Percentiles rank a stretch among this genome's conserved stretches.
phyloP scores from a whole-genome alignment of 2,113 vertebrate genomes.

The Scopus umbretta region DNA sequence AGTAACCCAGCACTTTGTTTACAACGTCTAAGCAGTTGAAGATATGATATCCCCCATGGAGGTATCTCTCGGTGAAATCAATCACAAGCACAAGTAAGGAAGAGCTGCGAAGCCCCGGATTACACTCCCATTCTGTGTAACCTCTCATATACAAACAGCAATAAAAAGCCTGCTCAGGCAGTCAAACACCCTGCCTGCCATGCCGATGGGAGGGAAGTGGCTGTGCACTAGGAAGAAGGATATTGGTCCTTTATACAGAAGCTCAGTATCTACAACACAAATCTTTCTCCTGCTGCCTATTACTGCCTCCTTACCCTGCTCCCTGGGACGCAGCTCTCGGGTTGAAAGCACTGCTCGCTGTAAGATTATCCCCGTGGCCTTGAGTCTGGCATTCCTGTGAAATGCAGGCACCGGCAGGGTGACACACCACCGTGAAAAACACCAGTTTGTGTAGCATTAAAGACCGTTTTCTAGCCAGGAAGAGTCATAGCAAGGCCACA shows the following conservation, averaged over 20 bases:
- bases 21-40: background rate
- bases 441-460: background rate
- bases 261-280: background rate
- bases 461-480: background rate
- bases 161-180: rapidly evolving
- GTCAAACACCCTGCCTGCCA: rapidly evolving
- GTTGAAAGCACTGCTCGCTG: background rate
- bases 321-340: background rate
- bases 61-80: background rate
- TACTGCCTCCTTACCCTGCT: background rate
- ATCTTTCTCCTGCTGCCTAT: background rate
- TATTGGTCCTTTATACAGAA: background rate
- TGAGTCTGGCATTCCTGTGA: background rate
- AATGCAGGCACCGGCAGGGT: background rate
- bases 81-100: background rate
- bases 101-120: background rate
- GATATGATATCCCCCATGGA: background rate
- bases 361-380: background rate
- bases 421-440: background rate
- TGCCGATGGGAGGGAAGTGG: rapidly evolving
- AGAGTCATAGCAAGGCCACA: background rate
- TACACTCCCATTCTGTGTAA: background rate
- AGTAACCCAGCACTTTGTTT: conserved; percentile 21
- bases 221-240: background rate
- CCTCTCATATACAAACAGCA: background rate